phyloP scores from a whole-genome alignment of 2,113 vertebrate genomes.

The Corythornis cristatus region DNA sequence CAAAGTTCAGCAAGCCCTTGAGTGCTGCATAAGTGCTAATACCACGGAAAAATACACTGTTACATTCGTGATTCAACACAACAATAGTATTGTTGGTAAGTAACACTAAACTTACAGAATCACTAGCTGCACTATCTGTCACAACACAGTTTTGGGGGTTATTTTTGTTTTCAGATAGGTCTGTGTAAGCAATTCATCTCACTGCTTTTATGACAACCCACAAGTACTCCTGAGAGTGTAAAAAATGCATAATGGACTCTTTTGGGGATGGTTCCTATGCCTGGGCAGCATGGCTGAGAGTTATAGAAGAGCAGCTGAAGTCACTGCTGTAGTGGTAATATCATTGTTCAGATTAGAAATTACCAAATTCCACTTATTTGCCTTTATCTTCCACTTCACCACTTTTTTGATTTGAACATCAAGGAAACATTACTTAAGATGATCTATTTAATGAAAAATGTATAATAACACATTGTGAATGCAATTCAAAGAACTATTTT shows the following conservation, averaged over 20 bases:
- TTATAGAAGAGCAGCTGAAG: neutral
- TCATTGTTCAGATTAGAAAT: neutral
- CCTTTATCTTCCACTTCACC: neutral
- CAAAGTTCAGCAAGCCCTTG: neutral
- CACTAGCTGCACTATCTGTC: neutral
- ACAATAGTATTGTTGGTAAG: conserved; percentile 46
- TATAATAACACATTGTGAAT: neutral
- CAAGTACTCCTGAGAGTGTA: neutral
- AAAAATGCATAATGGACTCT: neutral
- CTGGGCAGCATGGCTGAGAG: neutral
- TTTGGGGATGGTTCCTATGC: neutral
- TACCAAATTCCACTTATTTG: neutral
- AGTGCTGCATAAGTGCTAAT: conserved; percentile 59
- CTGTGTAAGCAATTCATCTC: neutral
- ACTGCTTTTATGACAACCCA: neutral
- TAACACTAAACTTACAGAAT: neutral
- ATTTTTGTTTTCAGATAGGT: neutral
- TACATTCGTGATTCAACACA: neutral
- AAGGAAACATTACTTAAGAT: neutral
- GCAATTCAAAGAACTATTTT: neutral
- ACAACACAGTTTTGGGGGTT: neutral
- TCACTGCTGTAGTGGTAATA: neutral
- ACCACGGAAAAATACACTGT: conserved; percentile 2
- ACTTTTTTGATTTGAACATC: neutral
- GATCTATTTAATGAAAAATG: neutral